phyloP scores from a whole-genome alignment of 2,888 invertebrate genomes.

The Synanthedon vespiformis region DNA sequence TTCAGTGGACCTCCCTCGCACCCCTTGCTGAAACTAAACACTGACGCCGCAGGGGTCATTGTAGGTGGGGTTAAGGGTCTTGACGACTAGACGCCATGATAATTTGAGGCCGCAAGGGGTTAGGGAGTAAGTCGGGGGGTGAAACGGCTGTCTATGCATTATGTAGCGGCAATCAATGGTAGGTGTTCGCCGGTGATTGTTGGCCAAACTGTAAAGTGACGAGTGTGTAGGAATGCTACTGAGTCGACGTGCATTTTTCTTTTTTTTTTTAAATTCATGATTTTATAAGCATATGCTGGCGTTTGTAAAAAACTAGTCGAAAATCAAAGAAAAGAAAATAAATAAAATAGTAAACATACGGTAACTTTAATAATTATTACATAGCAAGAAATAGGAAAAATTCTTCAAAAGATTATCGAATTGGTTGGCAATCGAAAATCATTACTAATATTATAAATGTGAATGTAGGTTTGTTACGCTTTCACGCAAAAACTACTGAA shows the following conservation, averaged over 20 bases:
- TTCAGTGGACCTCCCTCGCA: slow-evolving; percentile 14
- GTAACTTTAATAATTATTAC: no score
- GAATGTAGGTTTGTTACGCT: no score
- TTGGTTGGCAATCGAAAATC: no score
- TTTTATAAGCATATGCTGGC: no score
- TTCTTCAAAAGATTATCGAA: no score
- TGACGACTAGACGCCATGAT: slow-evolving; percentile 21
- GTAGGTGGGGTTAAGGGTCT: slow-evolving; percentile 13
- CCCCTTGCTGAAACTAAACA: neutral
- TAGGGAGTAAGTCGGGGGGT: slow-evolving; percentile 5
- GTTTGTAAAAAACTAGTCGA: no score
- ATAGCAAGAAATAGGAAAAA: no score
- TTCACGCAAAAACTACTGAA: no score
- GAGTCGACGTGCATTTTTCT: neutral
- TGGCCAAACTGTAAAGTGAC: slow-evolving; percentile 24
- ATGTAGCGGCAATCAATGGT: slow-evolving; percentile 64
- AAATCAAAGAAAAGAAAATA: no score
- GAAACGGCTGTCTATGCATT: slow-evolving; percentile 47
- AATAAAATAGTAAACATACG: no score
- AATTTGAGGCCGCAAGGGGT: slow-evolving; percentile 34
- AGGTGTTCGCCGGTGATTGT: slow-evolving; percentile 55
- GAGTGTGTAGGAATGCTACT: slow-evolving; percentile 8
- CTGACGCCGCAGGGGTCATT: neutral
- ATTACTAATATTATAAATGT: no score
- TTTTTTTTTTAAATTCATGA: no score